Base-by-base conservation (phyloP, 2,113 vertebrate species). In the Megaceryle maxima region DNA sequence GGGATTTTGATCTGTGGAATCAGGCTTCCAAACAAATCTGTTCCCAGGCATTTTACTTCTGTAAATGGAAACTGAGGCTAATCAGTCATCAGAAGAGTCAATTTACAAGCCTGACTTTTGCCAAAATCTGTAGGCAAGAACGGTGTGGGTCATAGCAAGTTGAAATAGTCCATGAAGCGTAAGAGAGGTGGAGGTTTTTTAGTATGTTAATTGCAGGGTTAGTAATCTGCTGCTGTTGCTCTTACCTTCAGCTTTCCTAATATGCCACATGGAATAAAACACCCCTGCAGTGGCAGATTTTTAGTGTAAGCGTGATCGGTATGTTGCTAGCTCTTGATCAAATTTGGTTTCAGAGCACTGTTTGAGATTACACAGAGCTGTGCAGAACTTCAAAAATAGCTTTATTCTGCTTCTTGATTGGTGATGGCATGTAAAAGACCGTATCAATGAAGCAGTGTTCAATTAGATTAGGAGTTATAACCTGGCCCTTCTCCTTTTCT, bases 221-320 rank as follows among this genome's bases (percentile, higher is more conserved):
- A 50, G 56, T 24, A 51, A 44, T 21, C 12, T 10, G 13, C 15
- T 33, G 31, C 43, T 87, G 17, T 39, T 94, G 28, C 31, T 43
- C 33, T 87, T 50, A 59, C 81, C 72, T 89, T 67, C 50, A 75
- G 0, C 64, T 82, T 83, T 72, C 46, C 46, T 68, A 13, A 16
- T 31, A 9, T 3, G 6, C 22, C 25, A 5, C 29, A 4, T 10
- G 7, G 46, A 74, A 35, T 87, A 62, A 67, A 46, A 21, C 25
- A 13, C 12, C 9, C n/a, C 13, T 55, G 7, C 11, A 17, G 60
- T 20, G 56, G 43, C 31, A 50, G 13, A 25, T 37, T 56, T 80
- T 69, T 33, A 70, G 50, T 0, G 0, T 48, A 22, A 57, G 15
- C 0, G 0, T 31, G 33, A 4, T 21, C 14, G 18, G 19, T 26